Evolutionary conservation across 1,140 invertebrate species (phyloP).

Genomic region (Cherax destructor): DNA sequence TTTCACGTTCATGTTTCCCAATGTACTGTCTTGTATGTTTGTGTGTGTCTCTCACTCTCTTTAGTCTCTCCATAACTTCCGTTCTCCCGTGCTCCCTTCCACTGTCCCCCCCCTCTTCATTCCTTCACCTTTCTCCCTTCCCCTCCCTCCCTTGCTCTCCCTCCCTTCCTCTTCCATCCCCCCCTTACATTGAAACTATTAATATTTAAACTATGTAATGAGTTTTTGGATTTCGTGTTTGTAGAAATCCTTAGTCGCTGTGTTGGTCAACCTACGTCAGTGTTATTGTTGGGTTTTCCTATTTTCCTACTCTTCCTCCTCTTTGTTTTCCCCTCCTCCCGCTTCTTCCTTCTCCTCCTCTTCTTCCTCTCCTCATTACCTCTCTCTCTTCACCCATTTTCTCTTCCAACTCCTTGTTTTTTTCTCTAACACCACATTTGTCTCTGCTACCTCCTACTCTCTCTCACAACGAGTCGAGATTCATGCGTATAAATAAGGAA

Average conservation of each 20-base stretch:
- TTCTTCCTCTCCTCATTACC: too few relatives aligned
- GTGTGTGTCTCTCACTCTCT: too few relatives aligned
- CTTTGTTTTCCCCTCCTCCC: not conserved
- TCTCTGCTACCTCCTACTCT: too few relatives aligned
- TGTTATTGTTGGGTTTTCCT: not conserved
- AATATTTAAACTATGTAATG: constrained; percentile 23
- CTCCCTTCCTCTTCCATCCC: not conserved
- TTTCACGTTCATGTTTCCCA: not conserved
- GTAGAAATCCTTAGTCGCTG: constrained; percentile 10
- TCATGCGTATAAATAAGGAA: too few relatives aligned
- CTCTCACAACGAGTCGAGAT: too few relatives aligned
- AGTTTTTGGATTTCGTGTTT: constrained; percentile 9
- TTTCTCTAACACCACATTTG: too few relatives aligned
- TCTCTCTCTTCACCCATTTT: too few relatives aligned
- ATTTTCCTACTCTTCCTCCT: not conserved
- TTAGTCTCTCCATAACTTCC: not conserved
- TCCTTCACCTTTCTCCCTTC: not conserved
- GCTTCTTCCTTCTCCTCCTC: too few relatives aligned
- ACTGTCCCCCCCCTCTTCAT: not conserved
- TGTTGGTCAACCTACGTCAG: not conserved
- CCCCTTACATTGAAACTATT: not conserved
- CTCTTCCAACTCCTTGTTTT: too few relatives aligned
- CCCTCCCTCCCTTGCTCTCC: not conserved
- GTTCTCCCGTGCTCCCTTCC: not conserved
- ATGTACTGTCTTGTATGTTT: too few relatives aligned